Evolutionary conservation across 2,113 vertebrate genomes (phyloP), one percentile per base, ranked within the genome.

Genomic region (Gadus chalcogrammus): DNA sequence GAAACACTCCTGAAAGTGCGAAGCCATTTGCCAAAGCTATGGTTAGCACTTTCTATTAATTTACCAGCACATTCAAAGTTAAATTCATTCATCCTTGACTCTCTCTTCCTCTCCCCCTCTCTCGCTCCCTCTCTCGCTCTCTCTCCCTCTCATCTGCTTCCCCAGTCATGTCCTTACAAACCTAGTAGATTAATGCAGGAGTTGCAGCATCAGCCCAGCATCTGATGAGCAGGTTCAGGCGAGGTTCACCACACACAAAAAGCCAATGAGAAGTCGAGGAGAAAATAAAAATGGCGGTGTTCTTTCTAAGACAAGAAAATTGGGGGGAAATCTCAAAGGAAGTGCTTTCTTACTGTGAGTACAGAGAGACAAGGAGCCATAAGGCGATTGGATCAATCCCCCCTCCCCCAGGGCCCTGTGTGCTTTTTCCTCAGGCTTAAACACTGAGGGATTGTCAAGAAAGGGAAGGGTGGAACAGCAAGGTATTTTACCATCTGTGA

Each of bases 311-410:
- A 73, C 58, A 67, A 78, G 55, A 72, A 84, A 77, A 75, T 73
- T 48, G 9, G 8, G 42, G 28, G 74, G 63, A 66, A 79, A 63
- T 60, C 75, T 82, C 65, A 83, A 71, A 74, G 73, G 77, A 76
- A 61, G 69, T 64, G 70, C 75, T 81, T 77, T 74, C 71, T 74
- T 73, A 72, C 62, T 63, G 76, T 71, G 55, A 69, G 75, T 56
- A 20, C 24, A 68, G 48, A 78, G 20, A 71, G 74, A 65, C 61
- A 58, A 70, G 69, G 38, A 38, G 71, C 60, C 20, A 53, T 35
- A 61, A 42, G 53, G 31, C n/a, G 61, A 74, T 42, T 20, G 73
- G 83, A 80, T 85, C 64, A 69, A 63, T 79, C 75, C 67, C 67
- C 75, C 67, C 65, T 71, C 71, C 69, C 65, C 24, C 12, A 17